Base-by-base conservation (phyloP, 2,888 invertebrate genomes). In the Allolobophora icterica region DNA sequence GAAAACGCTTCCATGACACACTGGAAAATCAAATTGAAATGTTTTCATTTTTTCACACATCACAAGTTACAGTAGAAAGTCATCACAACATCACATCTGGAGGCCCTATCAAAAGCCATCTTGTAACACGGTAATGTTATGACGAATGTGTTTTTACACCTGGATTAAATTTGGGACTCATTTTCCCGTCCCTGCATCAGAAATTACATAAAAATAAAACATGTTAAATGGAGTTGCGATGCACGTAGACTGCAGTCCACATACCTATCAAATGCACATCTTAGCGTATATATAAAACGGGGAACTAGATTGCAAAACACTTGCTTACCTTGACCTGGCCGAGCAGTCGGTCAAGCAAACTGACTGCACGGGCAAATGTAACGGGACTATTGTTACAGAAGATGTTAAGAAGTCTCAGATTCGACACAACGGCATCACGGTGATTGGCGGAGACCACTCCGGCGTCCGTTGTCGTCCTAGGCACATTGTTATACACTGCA, bases 271-370 rank as follows among this genome's bases (percentile, higher is more conserved):
- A 45, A 15, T 45, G 21, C 52, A 52, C 52, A 52, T 11, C 21
- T 24, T 11, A 52, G 24, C 52, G 1, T 17, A 42, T 24, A 24
- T 52, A 71, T 8, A n/a, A 71, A 71, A n/a, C 30, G 1, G 17
- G 1, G 30, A 71, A n/a, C 8, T n/a, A 71, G 30, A n/a, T 71
- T 0, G 71, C n/a, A n/a, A 71, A 11, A 30, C n/a, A 71, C 11
- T n/a, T 71, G 84, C 91, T 92, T 91, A 94, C 94, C 94, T 94
- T 94, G 33, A 94, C 94, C 93, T 94, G 94, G 15, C 93, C 93
- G 40, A 94, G 92, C 91, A 95, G 94, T 89, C 93, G 92, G 91
- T 95, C 94, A 89, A 94, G 90, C 87, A 94, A 93, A 90, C 93
- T 93, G 90, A 94, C 93, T 89, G 94, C 94, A 84, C 94, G 92